Percentiles rank a stretch among this genome's conserved stretches.
These are phyloP conservation scores for Chrysochloris asiatica DNA, from an alignment of 2,113 vertebrate species.

Conservation along the genomic window DNA sequence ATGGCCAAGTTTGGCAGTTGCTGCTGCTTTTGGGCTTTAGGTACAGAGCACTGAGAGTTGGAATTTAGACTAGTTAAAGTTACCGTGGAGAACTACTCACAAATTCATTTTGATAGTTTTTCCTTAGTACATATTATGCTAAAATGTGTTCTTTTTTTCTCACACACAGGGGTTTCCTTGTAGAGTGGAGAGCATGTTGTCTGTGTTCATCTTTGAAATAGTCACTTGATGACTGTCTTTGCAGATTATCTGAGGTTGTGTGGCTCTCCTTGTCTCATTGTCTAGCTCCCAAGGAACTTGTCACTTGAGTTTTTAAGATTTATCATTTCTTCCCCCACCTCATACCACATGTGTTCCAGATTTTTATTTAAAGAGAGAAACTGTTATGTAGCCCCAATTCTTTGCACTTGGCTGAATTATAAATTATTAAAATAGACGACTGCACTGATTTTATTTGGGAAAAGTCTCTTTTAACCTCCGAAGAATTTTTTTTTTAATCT, in stretches of 20 bases:
- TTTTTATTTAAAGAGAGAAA: conserved; percentile 18
- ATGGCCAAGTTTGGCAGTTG: background rate
- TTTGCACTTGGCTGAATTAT: conserved; percentile 9
- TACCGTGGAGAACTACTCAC: background rate
- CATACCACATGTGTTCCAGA: background rate
- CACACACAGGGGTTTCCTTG: background rate
- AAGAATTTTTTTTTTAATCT: no score
- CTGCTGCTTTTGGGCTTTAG: background rate
- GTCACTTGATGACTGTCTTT: background rate
- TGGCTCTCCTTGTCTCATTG: conserved; percentile 16
- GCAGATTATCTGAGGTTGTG: background rate
- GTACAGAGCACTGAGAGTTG: background rate
- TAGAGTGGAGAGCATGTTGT: background rate
- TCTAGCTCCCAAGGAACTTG: background rate
- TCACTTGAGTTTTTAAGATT: conserved; percentile 43
- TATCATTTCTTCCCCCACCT: background rate
- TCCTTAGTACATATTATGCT: background rate
- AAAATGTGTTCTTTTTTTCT: background rate
- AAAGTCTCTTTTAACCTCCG: background rate
- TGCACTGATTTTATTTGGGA: background rate
- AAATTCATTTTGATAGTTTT: background rate
- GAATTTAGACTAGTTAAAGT: background rate
- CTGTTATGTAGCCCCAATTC: conserved; percentile 24
- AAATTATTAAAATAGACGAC: conserved; percentile 33
- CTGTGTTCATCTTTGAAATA: background rate